A percentile compares a stretch with the other conserved stretches of the same genome.
Conservation (phyloP, 35 echinoderm and acorn worm species). For the Chiridota heheva region DNA sequence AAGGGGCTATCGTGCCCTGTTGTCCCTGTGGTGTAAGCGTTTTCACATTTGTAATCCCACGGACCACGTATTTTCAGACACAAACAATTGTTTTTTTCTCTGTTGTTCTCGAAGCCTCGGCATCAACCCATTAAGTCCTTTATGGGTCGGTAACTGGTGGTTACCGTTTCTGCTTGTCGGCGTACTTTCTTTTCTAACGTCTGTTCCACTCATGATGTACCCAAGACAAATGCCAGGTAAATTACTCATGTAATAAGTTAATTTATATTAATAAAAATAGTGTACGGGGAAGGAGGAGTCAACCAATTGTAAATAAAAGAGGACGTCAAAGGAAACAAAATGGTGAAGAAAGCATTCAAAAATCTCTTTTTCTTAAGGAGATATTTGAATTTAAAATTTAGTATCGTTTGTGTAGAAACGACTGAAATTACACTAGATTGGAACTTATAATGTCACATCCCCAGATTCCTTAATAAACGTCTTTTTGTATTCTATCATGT, state of each 20-base stretch:
- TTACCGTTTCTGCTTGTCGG: conserved; percentile 55
- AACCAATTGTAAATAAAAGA: too few species aligned
- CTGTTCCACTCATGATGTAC: conserved; percentile 52
- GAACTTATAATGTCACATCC: too few species aligned
- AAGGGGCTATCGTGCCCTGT: background rate
- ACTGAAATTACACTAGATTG: too few species aligned
- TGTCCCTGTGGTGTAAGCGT: background rate
- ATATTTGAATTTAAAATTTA: too few species aligned
- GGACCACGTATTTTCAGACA: background rate
- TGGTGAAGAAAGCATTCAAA: too few species aligned
- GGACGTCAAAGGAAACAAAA: too few species aligned
- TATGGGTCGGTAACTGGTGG: conserved; percentile 89
- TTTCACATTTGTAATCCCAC: background rate
- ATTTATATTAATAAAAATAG: too few species aligned
- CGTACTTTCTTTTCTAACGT: conserved; percentile 21
- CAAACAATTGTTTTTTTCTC: background rate
- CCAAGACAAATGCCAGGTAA: conserved; percentile 69
- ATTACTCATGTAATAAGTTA: background rate
- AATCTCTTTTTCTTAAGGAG: too few species aligned
- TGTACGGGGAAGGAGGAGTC: too few species aligned
- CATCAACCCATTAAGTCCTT: conserved; percentile 49
- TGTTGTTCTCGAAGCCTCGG: conserved; percentile 30
- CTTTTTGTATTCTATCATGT: too few species aligned
- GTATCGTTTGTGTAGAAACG: too few species aligned
- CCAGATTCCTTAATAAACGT: too few species aligned